Conservation (phyloP, 2,113 vertebrate species). For the Notarius lentiginosus region DNA sequence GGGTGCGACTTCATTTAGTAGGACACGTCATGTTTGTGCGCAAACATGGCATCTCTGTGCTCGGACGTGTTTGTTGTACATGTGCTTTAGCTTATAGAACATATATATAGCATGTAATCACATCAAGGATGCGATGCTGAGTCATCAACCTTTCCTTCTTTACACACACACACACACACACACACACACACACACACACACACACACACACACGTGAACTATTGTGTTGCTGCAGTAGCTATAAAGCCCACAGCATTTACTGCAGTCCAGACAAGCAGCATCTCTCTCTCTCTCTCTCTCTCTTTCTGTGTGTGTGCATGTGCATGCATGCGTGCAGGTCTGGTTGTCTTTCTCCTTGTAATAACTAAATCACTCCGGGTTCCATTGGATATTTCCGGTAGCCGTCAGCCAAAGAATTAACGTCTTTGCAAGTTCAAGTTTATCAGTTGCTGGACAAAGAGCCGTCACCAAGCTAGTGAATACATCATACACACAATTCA, state of each 20-base stretch:
- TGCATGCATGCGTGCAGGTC: no score
- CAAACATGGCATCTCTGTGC: neutral
- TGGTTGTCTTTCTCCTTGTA: neutral
- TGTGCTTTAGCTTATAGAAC: neutral
- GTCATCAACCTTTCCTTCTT: constrained; percentile 4
- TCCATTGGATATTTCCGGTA: neutral
- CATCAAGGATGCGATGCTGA: neutral
- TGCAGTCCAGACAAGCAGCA: constrained; percentile 6
- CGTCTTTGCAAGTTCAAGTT: constrained; percentile 10
- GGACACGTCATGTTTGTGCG: constrained; percentile 10
- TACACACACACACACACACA: neutral
- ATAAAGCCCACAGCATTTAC: neutral
- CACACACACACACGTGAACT: neutral
- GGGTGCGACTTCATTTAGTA: constrained; percentile 34
- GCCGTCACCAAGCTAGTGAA: neutral
- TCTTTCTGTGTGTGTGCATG: no score
- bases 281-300: constrained; percentile 3
- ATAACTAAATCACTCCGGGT: constrained; percentile 20
- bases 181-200: neutral
- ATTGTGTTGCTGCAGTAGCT: constrained; percentile 15
- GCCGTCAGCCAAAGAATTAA: constrained; percentile 5
- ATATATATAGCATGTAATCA: neutral
- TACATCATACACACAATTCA: neutral
- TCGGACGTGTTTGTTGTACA: constrained; percentile 10
- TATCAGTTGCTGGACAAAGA: neutral